Base-by-base conservation (phyloP, 2,888 invertebrate species). In the Beris morrisii region DNA sequence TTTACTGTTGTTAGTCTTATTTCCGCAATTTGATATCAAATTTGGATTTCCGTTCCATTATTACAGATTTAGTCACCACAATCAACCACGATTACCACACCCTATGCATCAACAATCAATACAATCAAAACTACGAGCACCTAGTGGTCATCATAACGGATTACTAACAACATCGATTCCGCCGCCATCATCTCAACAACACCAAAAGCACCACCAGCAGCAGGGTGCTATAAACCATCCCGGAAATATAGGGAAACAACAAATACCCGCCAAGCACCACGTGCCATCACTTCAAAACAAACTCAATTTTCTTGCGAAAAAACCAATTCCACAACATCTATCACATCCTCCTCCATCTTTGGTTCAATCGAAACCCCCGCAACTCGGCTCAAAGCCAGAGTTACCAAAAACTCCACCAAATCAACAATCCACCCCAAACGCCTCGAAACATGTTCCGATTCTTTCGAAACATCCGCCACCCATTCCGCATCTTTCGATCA, bases 131-230 rank as follows among this genome's bases (percentile, higher is more conserved):
- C 28, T 58, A 15, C 69, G 68, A 5, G 30, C 65, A 31, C 30
- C 44, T n/a, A 31, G 13, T 43, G 57, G 50, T 45, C 54, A 56
- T 50, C 65, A 31, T 22, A 57, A 65, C 48, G 56, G 52, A 43
- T 38, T 50, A 22, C 7, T 50, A 6, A 3, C 57, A 3, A 6
- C 56, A 57, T 57, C 65, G 12, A 57, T 55, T 12, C 45, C 52
- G 44, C 53, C 52, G 9, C 28, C 31, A 31, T 28, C 28, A 59
- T 32, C 67, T 4, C 53, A 71, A 13, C 76, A 75, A 45, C 70
- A 72, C n/a, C 57, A 52, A 48, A 65, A 58, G 22, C 48, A 52
- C 11, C 66, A 55, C 46, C 70, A 65, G 45, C 63, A 65, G 52
- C 50, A 54, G 61, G 61, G 12, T 30, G 28, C 12, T 11, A 48